These are phyloP conservation scores for Chloropsis hardwickii DNA, from an alignment of 2,113 vertebrate genomes.

Conservation along the genomic window DNA sequence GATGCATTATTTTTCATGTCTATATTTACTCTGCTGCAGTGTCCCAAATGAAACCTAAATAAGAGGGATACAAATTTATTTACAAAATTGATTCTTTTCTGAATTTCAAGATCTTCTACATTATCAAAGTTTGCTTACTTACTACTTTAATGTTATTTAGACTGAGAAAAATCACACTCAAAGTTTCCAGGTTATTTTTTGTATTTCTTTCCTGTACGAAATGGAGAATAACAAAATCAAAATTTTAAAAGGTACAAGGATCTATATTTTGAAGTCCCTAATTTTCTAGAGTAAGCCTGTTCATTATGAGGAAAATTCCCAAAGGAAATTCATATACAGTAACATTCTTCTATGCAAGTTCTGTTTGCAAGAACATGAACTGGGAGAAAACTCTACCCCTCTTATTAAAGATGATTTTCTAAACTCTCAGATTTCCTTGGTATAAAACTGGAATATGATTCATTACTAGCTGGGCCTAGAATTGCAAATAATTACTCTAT, in stretches of 20 bases:
- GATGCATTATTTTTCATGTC: not conserved
- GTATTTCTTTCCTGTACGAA: not conserved
- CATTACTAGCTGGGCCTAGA: not conserved
- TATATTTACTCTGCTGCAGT: not conserved
- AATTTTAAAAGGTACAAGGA: not conserved
- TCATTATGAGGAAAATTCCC: not conserved
- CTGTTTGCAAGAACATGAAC: not conserved
- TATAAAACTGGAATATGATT: not conserved
- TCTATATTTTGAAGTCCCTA: not conserved
- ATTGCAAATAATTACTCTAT: not conserved
- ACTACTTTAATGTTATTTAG: not conserved
- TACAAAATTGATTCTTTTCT: not conserved
- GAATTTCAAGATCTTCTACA: not conserved
- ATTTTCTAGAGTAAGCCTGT: not conserved
- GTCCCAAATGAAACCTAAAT: not conserved
- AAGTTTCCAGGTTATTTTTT: not conserved
- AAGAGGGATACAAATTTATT: not conserved
- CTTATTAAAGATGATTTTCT: not conserved
- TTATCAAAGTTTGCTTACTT: not conserved
- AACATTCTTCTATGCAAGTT: not conserved
- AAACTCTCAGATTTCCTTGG: not conserved
- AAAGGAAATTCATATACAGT: not conserved
- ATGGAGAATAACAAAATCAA: not conserved
- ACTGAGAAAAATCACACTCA: not conserved
- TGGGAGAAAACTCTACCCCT: not conserved